Evolutionary conservation across 2,888 invertebrate species (phyloP), one percentile per base, ranked within the genome.

Genomic region (Tetragnatha montana): DNA sequence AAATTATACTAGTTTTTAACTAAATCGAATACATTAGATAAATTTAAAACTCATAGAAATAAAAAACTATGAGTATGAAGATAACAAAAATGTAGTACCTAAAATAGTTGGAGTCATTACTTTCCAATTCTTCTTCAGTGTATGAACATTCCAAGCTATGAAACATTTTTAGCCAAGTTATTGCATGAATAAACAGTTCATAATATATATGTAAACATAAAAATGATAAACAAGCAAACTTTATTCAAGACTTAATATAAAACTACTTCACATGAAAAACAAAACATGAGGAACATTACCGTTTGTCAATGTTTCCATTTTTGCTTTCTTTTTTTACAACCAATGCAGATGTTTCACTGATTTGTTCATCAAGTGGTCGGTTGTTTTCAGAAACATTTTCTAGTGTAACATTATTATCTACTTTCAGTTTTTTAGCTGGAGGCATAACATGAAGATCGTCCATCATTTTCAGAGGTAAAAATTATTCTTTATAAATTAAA

Each of bases 71-170:
- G 35, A 47, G 0, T 8, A 12, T 14, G 3, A 21, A 6, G 7
- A 4, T 74, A 74, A 22, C 22, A 21, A 74, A 22, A 74, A 74
- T 14, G 47, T 14, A 74, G 35, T 89, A 89, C 89, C 74, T 85
- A 51, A 89, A 89, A 71, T 89, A 89, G 78, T 89, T 85, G 71
- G 81, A 76, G 76, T 89, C 89, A 73, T 89, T 75, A 21, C 50
- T 75, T 89, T 89, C 74, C 60, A 89, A 74, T 86, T 89, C 89
- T 35, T 79, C 75, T 79, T 85, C 85, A 51, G 78, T 50, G n/a
- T 22, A 70, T n/a, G 50, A 35, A 51, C 79, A 85, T 35, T 85
- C 85, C 22, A 47, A 70, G 35, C 85, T 85, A 19, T 70, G 71
- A 70, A 71, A 76, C 1, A 35, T 35, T 35, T 2, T 35, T 35